Evolutionary conservation across 2,888 invertebrate species (phyloP), one percentile per base, ranked within the genome.

Genomic region (Lithophane leautieri): DNA sequence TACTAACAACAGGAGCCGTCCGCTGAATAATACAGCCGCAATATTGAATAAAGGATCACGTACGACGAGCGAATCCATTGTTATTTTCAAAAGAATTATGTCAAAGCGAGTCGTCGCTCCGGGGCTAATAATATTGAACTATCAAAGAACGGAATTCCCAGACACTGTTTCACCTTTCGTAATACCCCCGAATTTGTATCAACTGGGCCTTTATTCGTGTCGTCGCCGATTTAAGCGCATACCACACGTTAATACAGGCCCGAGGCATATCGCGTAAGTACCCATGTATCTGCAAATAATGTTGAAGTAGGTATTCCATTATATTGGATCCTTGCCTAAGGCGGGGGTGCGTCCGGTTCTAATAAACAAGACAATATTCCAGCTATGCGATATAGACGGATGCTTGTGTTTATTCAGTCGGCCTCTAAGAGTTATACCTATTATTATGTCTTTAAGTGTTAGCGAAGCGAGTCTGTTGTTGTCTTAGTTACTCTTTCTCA

Each of bases 201-300:
- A 84, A 82, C 84, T 80, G 78, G 78, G 82, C 82, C 88, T 90
- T 90, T 90, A 91, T 89, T 90, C 91, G 89, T 91, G 93, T 94
- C 92, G 91, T 92, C 92, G 89, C 92, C 89, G 90, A 94, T 93
- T 93, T 94, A 93, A 91, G 81, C 90, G 87, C 82, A 85, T 83
- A 81, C 88, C 86, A 88, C 91, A 94, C 93, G 94, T 93, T 95
- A 95, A 95, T 95, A 94, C 93, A 82, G 81, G 92, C 96, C 94
- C 78, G 88, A 73, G 94, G 96, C 95, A 88, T 87, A 91, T 92
- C 91, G 93, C 90, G 93, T 94, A 94, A 93, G 93, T 94, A 94
- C 91, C 93, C 92, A 90, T 94, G 95, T 94, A 93, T 94, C 94
- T 93, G 95, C 95, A 96, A 96, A 96, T 96, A 96, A 94, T 93